Base-by-base conservation (phyloP, 2,888 invertebrate species). In the Stenichneumon culpator region DNA sequence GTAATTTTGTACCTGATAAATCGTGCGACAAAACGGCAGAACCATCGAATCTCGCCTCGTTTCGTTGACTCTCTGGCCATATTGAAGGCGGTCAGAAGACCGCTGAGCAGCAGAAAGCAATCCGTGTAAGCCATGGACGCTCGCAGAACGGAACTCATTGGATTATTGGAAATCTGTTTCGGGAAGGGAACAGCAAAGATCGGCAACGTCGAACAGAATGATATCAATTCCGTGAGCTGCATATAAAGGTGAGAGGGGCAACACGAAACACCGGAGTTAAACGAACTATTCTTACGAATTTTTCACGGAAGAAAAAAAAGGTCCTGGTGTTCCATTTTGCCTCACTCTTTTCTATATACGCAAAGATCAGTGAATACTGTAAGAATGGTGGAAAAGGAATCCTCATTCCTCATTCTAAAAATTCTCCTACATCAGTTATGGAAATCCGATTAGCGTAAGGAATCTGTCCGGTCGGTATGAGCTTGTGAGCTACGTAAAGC, bases 91-190 rank as follows among this genome's bases (percentile, higher is more conserved):
- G 96, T 95, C 44, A 97, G 93, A 1, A 96, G 94, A 0, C 97
- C 97, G 88, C 96, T 96, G 60, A 97, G 93, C 16, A 97, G 93
- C 50, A 97, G 94, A 91, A 97, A 96, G 86, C 96, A 95, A 92
- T 97, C 97, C 1, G 96, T 96, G 93, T 95, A 96, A 89, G 96
- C 94, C 94, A 96, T 94, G 0, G 96, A 96, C 14, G 95, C 95
- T 68, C 97, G 95, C 82, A 96, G 95, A 93, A 96, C 93, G 2
- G 96, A 95, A 93, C 96, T 96, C 1, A 95, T 80, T 0, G 96
- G 95, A 77, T 95, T 95, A 89, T 95, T 96, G 47, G 95, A 95
- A 68, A 95, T 90, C 95, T 96, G 92, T 80, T 79, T 87, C 83
- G 77, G 79, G 86, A 87, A 39, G 14, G 44, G 86, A 68, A 88